phyloP scores from a whole-genome alignment of 1,140 invertebrate species.

The Bathynomus jamesi region DNA sequence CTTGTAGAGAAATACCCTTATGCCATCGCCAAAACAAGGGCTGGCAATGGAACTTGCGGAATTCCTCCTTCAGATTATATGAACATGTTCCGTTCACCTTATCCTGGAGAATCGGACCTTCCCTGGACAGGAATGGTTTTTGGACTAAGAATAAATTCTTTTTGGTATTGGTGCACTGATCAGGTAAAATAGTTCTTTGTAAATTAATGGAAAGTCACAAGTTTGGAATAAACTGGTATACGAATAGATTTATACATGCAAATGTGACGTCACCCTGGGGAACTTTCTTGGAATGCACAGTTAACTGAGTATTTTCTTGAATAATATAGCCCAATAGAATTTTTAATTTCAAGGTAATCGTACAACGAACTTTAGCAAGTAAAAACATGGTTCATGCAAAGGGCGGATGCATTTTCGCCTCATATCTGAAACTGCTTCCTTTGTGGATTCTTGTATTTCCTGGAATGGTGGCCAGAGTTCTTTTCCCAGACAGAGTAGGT shows the following conservation, averaged over 20 bases:
- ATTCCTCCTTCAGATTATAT: constrained; percentile 45
- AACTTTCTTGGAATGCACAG: no score
- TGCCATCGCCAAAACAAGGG: constrained; percentile 24
- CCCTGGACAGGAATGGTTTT: constrained; percentile 51
- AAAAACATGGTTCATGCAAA: constrained; percentile 52
- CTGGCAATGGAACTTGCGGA: constrained; percentile 42
- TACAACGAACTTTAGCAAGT: constrained; percentile 50
- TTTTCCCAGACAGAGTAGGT: constrained; percentile 46
- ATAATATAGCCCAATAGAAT: no score
- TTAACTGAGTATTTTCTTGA: no score
- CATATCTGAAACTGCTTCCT: constrained; percentile 52
- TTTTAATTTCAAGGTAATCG: constrained; percentile 45
- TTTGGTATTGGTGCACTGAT: constrained; percentile 56
- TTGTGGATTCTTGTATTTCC: constrained; percentile 52
- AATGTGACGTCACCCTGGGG: no score
- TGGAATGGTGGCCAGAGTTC: constrained; percentile 52
- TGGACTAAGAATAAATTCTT: constrained; percentile 47
- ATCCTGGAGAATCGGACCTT: constrained; percentile 45
- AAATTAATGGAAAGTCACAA: no score
- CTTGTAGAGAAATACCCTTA: constrained; percentile 43
- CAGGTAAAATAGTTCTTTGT: no score
- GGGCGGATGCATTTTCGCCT: constrained; percentile 50
- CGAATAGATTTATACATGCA: no score
- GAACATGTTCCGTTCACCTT: constrained; percentile 41
- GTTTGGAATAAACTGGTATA: no score